phyloP scores from a whole-genome alignment of 1,140 invertebrate genomes.

The Euwallacea fornicatus region DNA sequence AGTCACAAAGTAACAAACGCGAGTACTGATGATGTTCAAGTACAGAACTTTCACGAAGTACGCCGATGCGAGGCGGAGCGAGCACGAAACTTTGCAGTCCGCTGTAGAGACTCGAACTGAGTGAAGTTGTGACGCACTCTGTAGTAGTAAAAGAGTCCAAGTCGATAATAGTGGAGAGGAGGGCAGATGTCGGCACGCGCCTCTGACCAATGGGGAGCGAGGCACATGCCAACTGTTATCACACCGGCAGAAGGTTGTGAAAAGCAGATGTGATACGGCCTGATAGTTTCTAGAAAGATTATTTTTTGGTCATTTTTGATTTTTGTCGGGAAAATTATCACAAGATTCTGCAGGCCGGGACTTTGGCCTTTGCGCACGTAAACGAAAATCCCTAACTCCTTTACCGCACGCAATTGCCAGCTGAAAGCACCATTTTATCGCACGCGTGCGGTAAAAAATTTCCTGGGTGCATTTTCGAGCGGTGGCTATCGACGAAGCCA shows the following conservation, averaged over 20 bases:
- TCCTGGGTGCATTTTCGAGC: too few relatives aligned
- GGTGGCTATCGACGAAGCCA: too few relatives aligned
- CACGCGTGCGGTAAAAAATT: too few relatives aligned
- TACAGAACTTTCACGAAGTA: not conserved
- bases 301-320: slow-evolving; percentile 29
- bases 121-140: slow-evolving; percentile 18
- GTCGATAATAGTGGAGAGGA: slow-evolving; percentile 32
- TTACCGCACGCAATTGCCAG: too few relatives aligned
- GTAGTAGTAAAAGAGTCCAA: slow-evolving; percentile 9
- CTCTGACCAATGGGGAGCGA: slow-evolving; percentile 26
- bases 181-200: slow-evolving; percentile 34
- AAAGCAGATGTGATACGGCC: slow-evolving; percentile 35
- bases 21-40: too few relatives aligned
- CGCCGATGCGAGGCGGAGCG: not conserved
- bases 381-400: too few relatives aligned
- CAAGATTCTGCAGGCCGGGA: too few relatives aligned
- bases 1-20: too few relatives aligned
- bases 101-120: slow-evolving; percentile 23
- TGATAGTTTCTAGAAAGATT: slow-evolving; percentile 33
- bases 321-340: not conserved
- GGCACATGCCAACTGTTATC: slow-evolving; percentile 36
- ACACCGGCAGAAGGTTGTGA: slow-evolving; percentile 1
- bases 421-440: too few relatives aligned
- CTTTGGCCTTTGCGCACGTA: too few relatives aligned
- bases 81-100: not conserved